phyloP scores from a whole-genome alignment of 2,888 invertebrate genomes.

The Aphrophora alni region DNA sequence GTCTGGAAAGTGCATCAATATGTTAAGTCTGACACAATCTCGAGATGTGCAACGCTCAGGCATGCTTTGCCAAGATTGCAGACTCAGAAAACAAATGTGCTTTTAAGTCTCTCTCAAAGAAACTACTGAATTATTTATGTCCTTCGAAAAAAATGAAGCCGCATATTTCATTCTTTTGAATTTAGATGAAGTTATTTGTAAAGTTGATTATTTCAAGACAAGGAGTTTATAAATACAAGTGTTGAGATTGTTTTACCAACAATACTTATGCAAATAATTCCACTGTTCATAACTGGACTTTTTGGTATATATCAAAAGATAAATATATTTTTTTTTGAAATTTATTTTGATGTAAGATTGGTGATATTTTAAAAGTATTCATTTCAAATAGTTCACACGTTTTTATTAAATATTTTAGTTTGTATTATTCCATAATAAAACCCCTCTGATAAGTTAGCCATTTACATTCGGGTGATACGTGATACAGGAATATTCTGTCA shows the following conservation, averaged over 20 bases:
- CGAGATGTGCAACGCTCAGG: background rate
- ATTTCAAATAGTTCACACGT: too few relatives aligned
- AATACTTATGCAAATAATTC: background rate
- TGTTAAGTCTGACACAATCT: background rate
- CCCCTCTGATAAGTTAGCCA: too few relatives aligned
- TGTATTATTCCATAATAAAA: too few relatives aligned
- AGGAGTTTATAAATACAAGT: background rate
- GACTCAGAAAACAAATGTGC: background rate
- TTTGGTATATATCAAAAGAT: too few relatives aligned
- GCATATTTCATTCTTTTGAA: background rate
- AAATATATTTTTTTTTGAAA: too few relatives aligned
- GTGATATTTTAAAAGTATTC: too few relatives aligned
- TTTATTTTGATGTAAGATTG: too few relatives aligned
- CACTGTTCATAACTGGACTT: background rate
- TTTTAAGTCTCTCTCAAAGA: background rate
- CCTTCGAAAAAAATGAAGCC: background rate
- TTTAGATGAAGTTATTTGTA: background rate
- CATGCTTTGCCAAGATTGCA: too few relatives aligned
- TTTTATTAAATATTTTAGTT: too few relatives aligned
- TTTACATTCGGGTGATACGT: too few relatives aligned
- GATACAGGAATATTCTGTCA: too few relatives aligned
- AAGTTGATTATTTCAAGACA: background rate
- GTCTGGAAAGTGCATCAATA: background rate
- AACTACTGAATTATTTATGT: background rate
- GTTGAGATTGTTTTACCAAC: background rate